These are phyloP conservation scores for Bimastos eiseni DNA, from an alignment of 2,888 invertebrate species.

Conservation along the genomic window DNA sequence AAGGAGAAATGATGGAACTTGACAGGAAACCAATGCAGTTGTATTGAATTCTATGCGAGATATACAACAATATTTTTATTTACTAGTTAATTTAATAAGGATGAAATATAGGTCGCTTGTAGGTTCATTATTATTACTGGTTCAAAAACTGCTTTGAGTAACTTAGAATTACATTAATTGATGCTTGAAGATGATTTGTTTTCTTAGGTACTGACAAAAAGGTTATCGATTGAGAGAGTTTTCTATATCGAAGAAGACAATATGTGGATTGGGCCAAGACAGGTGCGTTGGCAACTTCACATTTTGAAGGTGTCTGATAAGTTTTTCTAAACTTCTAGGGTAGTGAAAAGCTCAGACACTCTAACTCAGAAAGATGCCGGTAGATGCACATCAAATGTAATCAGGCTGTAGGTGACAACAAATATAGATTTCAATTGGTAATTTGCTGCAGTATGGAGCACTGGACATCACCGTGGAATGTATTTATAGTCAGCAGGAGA, in stretches of 20 bases:
- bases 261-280: slow-evolving; percentile 82
- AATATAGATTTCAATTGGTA: background rate
- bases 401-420: background rate
- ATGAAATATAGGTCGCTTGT: background rate
- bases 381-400: background rate
- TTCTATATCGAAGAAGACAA: slow-evolving; percentile 70
- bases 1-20: background rate
- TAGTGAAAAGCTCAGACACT: background rate
- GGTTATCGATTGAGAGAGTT: slow-evolving; percentile 77
- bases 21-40: background rate
- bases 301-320: background rate
- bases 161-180: background rate
- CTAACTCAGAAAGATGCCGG: background rate
- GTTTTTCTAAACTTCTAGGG: background rate
- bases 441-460: background rate
- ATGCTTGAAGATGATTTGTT: background rate
- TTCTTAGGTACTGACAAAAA: slow-evolving; percentile 77
- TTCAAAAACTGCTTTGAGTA: background rate
- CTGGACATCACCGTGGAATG: background rate
- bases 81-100: background rate
- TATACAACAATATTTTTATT: background rate
- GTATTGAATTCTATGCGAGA: background rate
- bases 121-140: background rate
- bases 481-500: background rate
- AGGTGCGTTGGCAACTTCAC: slow-evolving; percentile 33